A percentile compares a stretch with the other conserved stretches of the same genome.
Conservation (phyloP, 2,888 invertebrate species). For the Drosophila recens region DNA sequence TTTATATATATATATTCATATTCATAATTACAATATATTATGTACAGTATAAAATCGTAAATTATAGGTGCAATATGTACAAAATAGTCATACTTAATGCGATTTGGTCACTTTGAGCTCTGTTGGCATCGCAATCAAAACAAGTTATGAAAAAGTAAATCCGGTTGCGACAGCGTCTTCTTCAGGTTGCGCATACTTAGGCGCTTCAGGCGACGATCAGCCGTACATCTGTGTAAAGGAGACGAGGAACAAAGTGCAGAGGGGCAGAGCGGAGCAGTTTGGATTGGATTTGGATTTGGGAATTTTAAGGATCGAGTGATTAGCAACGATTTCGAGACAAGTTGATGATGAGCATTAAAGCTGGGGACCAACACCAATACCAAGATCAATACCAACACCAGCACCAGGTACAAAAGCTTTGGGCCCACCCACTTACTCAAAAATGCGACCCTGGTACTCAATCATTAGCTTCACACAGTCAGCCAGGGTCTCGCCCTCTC, state of each 20-base stretch:
- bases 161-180: slow-evolving; percentile 83
- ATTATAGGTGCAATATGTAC: slow-evolving; percentile 34
- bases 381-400: slow-evolving; percentile 33
- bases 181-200: slow-evolving; percentile 78
- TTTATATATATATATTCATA: too few relatives aligned
- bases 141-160: slow-evolving; percentile 79
- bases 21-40: slow-evolving; percentile 11
- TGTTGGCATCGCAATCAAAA: slow-evolving; percentile 60
- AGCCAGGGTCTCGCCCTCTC: slow-evolving; percentile 81
- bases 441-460: slow-evolving; percentile 83
- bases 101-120: slow-evolving; percentile 23
- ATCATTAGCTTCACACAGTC: slow-evolving; percentile 83
- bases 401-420: slow-evolving; percentile 39
- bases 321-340: slow-evolving; percentile 39
- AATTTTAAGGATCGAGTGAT: slow-evolving; percentile 15
- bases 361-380: slow-evolving; percentile 27
- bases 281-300: slow-evolving; percentile 11
- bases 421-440: slow-evolving; percentile 81
- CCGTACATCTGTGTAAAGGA: slow-evolving; percentile 67
- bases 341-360: slow-evolving; percentile 19
- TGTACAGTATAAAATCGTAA: slow-evolving; percentile 36
- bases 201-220: slow-evolving; percentile 73
- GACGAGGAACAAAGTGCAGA: slow-evolving; percentile 10
- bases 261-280: slow-evolving; percentile 20
- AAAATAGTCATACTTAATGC: slow-evolving; percentile 30